Evolutionary conservation across 2,888 invertebrate species (phyloP).

Genomic region (Melanchra persicariae): DNA sequence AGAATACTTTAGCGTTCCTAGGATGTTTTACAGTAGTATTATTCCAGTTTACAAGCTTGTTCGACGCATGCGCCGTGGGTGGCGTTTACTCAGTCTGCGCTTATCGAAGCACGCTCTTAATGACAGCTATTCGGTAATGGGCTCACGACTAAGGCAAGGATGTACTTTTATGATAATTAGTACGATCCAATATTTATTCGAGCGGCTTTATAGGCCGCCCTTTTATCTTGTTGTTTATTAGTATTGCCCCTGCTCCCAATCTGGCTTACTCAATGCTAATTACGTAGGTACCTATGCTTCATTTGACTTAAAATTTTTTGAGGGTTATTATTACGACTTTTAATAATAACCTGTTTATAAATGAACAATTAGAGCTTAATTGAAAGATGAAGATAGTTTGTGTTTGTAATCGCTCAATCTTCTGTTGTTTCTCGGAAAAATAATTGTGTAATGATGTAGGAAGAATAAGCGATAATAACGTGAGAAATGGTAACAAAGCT

Average conservation of each 20-base stretch:
- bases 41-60: slow-evolving; percentile 79
- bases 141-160: slow-evolving; percentile 80
- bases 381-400: slow-evolving; percentile 29
- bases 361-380: slow-evolving; percentile 39
- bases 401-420: slow-evolving; percentile 38
- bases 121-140: slow-evolving; percentile 88
- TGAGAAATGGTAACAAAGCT: slow-evolving; percentile 75
- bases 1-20: slow-evolving; percentile 76
- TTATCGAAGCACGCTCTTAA: slow-evolving; percentile 82
- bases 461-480: slow-evolving; percentile 68
- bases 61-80: slow-evolving; percentile 80
- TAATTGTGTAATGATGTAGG: slow-evolving; percentile 63
- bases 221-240: slow-evolving; percentile 87
- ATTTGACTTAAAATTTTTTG: slow-evolving; percentile 72
- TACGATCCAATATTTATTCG: slow-evolving; percentile 87
- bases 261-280: slow-evolving; percentile 79
- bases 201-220: slow-evolving; percentile 81
- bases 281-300: slow-evolving; percentile 76
- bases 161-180: slow-evolving; percentile 89
- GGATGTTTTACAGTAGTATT: slow-evolving; percentile 78
- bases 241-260: slow-evolving; percentile 80
- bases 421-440: slow-evolving; percentile 52
- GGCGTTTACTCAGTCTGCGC: slow-evolving; percentile 78
- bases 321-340: slow-evolving; percentile 61
- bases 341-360: slow-evolving; percentile 52